Conservation (phyloP, 2,888 invertebrate genomes). For the Cantharis lateralis region DNA sequence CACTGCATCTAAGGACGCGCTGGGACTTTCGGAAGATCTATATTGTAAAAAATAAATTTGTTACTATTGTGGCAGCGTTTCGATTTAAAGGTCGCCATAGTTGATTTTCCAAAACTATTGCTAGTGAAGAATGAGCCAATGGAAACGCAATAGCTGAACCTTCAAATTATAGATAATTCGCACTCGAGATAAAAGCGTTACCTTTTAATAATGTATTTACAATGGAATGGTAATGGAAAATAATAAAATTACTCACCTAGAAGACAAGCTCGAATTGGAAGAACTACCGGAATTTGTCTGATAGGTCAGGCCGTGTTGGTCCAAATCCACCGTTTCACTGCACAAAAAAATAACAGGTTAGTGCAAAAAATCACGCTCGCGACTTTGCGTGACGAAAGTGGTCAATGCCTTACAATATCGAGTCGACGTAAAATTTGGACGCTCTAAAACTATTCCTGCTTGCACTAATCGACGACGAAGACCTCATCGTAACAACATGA, state of each 20-base stretch:
- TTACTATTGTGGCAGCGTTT: neutral
- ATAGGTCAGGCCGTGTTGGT: slow-evolving; percentile 60
- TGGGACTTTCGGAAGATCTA: slow-evolving; percentile 71
- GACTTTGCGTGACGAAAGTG: neutral
- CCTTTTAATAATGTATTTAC: neutral
- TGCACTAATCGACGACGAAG: neutral
- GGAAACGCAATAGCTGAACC: neutral
- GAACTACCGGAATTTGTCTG: slow-evolving; percentile 67
- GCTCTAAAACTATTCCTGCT: neutral
- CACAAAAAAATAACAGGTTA: slow-evolving; percentile 43
- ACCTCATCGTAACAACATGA: neutral
- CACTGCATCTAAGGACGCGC: slow-evolving; percentile 73
- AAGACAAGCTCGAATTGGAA: slow-evolving; percentile 71
- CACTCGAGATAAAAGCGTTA: neutral
- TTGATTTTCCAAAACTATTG: too few species aligned
- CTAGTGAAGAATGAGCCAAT: too few species aligned
- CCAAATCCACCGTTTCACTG: slow-evolving; percentile 69
- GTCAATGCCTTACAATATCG: neutral
- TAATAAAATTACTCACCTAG: slow-evolving; percentile 55
- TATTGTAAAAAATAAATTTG: slow-evolving; percentile 12
- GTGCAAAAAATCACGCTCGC: slow-evolving; percentile 3
- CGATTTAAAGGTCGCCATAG: neutral
- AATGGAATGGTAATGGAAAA: neutral
- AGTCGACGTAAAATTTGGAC: neutral
- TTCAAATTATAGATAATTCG: neutral